Percentiles rank a stretch among this genome's conserved stretches.
phyloP scores from a whole-genome alignment of 2,888 invertebrate genomes.

The Amphipyra berbera region DNA sequence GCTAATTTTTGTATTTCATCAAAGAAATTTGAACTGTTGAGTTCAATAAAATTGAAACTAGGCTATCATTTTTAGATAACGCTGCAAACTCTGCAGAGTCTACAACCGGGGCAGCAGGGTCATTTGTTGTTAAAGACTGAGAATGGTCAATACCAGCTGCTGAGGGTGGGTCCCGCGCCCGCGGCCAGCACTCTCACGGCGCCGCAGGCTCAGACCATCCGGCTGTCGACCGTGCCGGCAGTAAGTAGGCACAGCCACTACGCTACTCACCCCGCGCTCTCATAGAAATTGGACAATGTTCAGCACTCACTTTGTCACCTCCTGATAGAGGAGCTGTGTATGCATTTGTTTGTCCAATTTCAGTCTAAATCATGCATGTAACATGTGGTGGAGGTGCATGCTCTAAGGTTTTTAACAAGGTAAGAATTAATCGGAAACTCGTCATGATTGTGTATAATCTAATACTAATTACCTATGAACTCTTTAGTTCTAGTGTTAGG shows the following conservation, averaged over 20 bases:
- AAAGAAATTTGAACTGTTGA: slow-evolving; percentile 55
- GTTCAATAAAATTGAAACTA: slow-evolving; percentile 77
- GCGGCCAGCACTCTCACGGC: slow-evolving; percentile 89
- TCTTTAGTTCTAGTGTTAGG: slow-evolving; percentile 58
- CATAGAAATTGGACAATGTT: slow-evolving; percentile 55
- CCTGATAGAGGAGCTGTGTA: slow-evolving; percentile 36
- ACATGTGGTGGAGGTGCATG: slow-evolving; percentile 83
- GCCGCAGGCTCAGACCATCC: slow-evolving; percentile 93
- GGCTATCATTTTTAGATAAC: slow-evolving; percentile 93
- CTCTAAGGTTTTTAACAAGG: slow-evolving; percentile 78
- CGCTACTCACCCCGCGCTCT: slow-evolving; percentile 54
- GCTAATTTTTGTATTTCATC: slow-evolving; percentile 37
- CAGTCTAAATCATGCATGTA: slow-evolving; percentile 78
- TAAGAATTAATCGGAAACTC: slow-evolving; percentile 70
- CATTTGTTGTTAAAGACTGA: slow-evolving; percentile 98
- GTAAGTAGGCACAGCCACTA: slow-evolving; percentile 93
- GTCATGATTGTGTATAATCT: slow-evolving; percentile 65
- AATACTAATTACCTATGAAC: slow-evolving; percentile 58
- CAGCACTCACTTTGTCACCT: slow-evolving; percentile 35
- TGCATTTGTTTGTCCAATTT: slow-evolving; percentile 70
- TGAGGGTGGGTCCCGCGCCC: slow-evolving; percentile 96
- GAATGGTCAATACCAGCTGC: slow-evolving; percentile 98
- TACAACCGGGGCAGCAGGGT: slow-evolving; percentile 96
- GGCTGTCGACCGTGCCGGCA: slow-evolving; percentile 96
- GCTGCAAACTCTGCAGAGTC: slow-evolving; percentile 95